A percentile compares a stretch with the other conserved stretches of the same genome.
Evolutionary conservation across 1,140 invertebrate species (phyloP).

Genomic region (Cotesia vestalis): DNA sequence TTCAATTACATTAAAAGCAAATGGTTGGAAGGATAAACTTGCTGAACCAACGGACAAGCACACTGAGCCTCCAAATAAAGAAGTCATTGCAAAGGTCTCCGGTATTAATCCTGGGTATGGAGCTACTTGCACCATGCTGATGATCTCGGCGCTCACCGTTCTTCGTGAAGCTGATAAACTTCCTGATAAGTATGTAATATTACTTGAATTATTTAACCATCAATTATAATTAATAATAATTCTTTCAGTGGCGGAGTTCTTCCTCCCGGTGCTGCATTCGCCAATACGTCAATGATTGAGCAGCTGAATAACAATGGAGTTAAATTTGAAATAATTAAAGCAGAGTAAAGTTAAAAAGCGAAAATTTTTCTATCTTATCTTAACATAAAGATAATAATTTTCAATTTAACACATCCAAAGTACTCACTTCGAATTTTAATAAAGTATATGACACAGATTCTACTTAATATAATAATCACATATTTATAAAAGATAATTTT

Average conservation of each 20-base stretch:
- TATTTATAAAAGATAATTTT: too few species aligned
- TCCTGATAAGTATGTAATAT: slow-evolving; percentile 71
- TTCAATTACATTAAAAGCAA: slow-evolving; percentile 75
- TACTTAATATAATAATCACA: too few species aligned
- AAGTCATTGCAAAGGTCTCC: slow-evolving; percentile 71
- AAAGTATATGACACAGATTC: too few species aligned
- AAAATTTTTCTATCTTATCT: background rate
- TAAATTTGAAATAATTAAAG: slow-evolving; percentile 69
- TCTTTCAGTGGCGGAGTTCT: slow-evolving; percentile 67
- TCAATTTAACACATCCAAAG: too few species aligned
- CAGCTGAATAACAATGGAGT: slow-evolving; percentile 70
- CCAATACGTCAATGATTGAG: slow-evolving; percentile 72
- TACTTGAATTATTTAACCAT: too few species aligned
- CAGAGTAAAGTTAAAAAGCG: background rate
- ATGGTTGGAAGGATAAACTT: slow-evolving; percentile 79
- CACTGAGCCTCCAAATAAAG: slow-evolving; percentile 72
- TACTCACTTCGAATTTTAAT: too few species aligned
- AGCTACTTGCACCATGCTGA: slow-evolving; percentile 76
- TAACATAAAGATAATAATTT: too few species aligned
- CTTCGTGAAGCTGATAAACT: slow-evolving; percentile 81
- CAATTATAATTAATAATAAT: background rate
- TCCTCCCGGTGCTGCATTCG: slow-evolving; percentile 67
- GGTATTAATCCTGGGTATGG: slow-evolving; percentile 84
- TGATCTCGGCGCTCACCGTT: slow-evolving; percentile 79
- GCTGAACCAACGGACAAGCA: slow-evolving; percentile 71